Base-by-base conservation (phyloP, 2,113 vertebrate genomes). In the Podiceps cristatus region DNA sequence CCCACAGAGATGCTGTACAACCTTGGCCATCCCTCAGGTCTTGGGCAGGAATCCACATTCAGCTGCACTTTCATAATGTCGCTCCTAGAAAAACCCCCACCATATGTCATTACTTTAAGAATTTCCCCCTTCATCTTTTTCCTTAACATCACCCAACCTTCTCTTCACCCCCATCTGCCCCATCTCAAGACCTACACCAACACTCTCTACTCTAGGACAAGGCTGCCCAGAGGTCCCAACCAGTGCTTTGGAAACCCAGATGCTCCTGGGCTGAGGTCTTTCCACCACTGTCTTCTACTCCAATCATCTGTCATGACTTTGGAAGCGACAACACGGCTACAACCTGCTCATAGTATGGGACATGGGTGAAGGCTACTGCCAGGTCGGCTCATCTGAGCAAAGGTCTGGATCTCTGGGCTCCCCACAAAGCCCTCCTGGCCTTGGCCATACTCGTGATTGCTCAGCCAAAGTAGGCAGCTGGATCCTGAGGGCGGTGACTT, bases 401-500 rank as follows among this genome's bases (percentile, higher is more conserved):
- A 31, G 37, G 2, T 13, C 25, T 7, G 40, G 18, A 44, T 27
- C 24, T 66, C 59, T 7, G 45, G 56, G 25, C 24, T 56, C 25
- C 29, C 28, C 49, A 20, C 12, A n/a, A 86, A 60, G 4, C 11
- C 53, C 62, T 86, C 24, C 49, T 14, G 33, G 62, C 28, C 75
- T 72, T 44, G 56, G 28, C n/a, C 45, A 69, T 5, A 0, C 13
- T 17, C 17, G 1, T 49, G 47, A 15, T 5, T 0, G 9, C 35
- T 42, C 75, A 71, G 37, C n/a, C 17, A 10, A 11, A 13, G 7
- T 0, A 37, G 7, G 5, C 23, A 10, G 0, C 9, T 6, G 40
- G 59, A 5, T 16, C 9, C 40, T 4, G 11, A 50, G 5, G 5
- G 0, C 0, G 0, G 28, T 0, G 35, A 22, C 7, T 23, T 25